phyloP scores from a whole-genome alignment of 2,113 vertebrate genomes.

The Brachyhypopomus occidentalis region DNA sequence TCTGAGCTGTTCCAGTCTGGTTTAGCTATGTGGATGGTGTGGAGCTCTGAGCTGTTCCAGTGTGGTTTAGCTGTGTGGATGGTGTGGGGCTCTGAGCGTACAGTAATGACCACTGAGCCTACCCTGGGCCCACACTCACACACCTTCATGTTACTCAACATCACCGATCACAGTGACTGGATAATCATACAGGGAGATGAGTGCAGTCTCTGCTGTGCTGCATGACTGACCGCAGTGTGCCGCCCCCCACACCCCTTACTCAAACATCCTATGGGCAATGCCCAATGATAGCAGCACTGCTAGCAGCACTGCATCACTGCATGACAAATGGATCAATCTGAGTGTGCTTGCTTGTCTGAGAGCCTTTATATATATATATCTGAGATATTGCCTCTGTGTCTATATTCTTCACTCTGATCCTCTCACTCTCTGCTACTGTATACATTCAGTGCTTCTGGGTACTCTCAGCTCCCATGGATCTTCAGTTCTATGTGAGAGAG shows the following conservation, averaged over 20 bases:
- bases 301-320: too few relatives aligned
- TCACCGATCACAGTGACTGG: slow-evolving; percentile 41
- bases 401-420: neutral
- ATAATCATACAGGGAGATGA: slow-evolving; percentile 46
- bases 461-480: slow-evolving; percentile 35
- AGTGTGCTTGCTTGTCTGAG: neutral
- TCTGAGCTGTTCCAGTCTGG: too few relatives aligned
- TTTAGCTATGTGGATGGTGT: too few relatives aligned
- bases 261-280: slow-evolving; percentile 32
- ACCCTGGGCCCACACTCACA: neutral
- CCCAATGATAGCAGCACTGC: neutral
- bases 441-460: slow-evolving; percentile 31
- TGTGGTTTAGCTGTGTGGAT: too few relatives aligned
- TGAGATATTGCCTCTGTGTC: neutral
- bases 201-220: neutral
- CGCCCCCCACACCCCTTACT: neutral
- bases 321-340: too few relatives aligned
- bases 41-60: too few relatives aligned
- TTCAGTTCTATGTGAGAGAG: slow-evolving; percentile 45
- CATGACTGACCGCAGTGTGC: too few relatives aligned
- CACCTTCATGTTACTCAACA: slow-evolving; percentile 27
- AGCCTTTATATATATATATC: slow-evolving; percentile 37
- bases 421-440: slow-evolving; percentile 2
- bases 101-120: too few relatives aligned
- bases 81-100: too few relatives aligned